These are phyloP conservation scores for Sardina pilchardus DNA, from an alignment of 2,113 vertebrate species.

Conservation along the genomic window DNA sequence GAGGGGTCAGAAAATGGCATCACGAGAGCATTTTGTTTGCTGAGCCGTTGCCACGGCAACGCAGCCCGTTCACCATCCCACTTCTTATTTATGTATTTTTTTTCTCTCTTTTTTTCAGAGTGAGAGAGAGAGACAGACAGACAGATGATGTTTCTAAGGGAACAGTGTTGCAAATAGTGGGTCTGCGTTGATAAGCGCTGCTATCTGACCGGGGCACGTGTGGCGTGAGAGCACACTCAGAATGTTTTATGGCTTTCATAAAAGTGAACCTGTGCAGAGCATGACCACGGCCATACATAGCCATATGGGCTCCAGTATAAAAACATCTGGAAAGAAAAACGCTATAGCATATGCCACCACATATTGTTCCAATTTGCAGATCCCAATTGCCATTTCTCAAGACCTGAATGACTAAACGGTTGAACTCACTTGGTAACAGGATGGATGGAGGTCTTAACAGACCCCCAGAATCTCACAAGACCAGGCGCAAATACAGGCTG, in stretches of 20 bases:
- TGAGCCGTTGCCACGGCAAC: constrained; percentile 41
- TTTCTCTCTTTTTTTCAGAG: constrained; percentile 18
- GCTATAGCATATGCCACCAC: neutral
- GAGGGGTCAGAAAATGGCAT: constrained; percentile 28
- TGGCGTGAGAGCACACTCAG: constrained; percentile 10
- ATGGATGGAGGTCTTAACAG: constrained; percentile 2
- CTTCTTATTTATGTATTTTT: neutral
- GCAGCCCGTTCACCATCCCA: neutral
- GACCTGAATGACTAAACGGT: constrained; percentile 1
- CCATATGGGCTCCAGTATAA: neutral
- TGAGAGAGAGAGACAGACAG: constrained; percentile 29
- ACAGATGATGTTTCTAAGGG: constrained; percentile 45
- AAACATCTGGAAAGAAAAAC: neutral
- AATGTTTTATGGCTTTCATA: constrained; percentile 30
- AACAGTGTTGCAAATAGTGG: constrained; percentile 48
- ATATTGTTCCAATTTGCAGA: constrained; percentile 7
- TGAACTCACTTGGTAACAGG: neutral
- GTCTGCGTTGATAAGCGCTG: constrained; percentile 38
- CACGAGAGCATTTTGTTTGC: constrained; percentile 42
- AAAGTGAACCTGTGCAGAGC: constrained; percentile 25
- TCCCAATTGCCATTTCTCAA: constrained; percentile 13
- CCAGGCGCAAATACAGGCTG: neutral
- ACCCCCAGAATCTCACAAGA: constrained; percentile 20
- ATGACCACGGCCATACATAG: neutral
- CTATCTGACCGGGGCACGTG: constrained; percentile 34